phyloP scores from a whole-genome alignment of 1,140 invertebrate species.

The Eurosta solidaginis region DNA sequence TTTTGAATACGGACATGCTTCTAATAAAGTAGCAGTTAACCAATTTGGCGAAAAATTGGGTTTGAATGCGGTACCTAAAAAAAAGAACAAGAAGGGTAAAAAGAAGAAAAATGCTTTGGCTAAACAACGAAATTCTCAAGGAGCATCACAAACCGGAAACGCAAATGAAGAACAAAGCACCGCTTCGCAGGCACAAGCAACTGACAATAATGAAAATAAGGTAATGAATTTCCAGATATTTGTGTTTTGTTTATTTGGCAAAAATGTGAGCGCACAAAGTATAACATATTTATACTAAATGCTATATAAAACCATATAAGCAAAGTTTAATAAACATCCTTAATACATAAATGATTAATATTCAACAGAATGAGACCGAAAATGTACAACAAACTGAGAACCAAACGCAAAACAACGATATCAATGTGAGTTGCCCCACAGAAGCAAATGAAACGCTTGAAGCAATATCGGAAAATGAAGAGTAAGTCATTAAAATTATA shows the following conservation, averaged over 20 bases:
- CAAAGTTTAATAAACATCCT: not conserved
- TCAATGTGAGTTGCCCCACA: constrained; percentile 25
- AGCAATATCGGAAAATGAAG: constrained; percentile 53
- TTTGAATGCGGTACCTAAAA: not conserved
- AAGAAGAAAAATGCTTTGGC: constrained; percentile 13
- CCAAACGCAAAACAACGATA: not conserved
- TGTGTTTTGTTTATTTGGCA: not conserved
- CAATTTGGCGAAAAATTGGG: not conserved
- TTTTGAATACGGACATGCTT: constrained; percentile 67
- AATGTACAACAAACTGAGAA: not conserved
- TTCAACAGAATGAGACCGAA: constrained; percentile 20
- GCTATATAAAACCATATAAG: not conserved
- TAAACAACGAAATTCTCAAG: not conserved
- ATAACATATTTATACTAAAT: not conserved
- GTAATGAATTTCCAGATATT: not conserved
- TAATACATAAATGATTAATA: constrained; percentile 13
- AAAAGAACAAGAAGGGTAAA: constrained; percentile 19
- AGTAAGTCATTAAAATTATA: constrained; percentile 46
- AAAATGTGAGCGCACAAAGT: not conserved
- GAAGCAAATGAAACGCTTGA: constrained; percentile 41
- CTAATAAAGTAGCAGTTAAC: constrained; percentile 44
- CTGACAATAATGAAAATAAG: not conserved
- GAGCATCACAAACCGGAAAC: not conserved
- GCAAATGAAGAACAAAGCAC: not conserved
- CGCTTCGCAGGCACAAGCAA: not conserved